Base-by-base conservation (phyloP, 2,113 vertebrate genomes). In the Alethe castanea region DNA sequence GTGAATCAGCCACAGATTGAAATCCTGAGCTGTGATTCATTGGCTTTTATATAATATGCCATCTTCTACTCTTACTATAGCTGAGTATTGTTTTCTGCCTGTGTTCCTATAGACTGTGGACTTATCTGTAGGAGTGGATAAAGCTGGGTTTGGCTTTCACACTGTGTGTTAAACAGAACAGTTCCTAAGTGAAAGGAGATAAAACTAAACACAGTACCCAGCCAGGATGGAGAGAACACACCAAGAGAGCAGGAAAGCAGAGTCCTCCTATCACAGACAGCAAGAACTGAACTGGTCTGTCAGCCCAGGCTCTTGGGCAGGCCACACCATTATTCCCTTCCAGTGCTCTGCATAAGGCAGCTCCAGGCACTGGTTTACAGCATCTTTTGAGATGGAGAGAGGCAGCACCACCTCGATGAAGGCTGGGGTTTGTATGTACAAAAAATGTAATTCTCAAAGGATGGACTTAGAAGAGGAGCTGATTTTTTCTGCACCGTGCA, bases 21-120 rank as follows among this genome's bases (percentile, higher is more conserved):
- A 96, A 96, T 84, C 72, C 87, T 40, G 79, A 92, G 84, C 86
- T 78, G 84, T 93, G 91, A 96, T 86, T 95, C 93, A 92, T 95
- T 86, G 90, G 60, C 35, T 92, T 86, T 80, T 85, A 72, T 70
- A 94, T 78, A 91, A 92, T 76, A 38, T 60, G 72, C 93, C 92
- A 76, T 54, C 44, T 33, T 82, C 90, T 88, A 42, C 86, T 56
- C 83, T 73, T 47, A 67, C 92, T 69, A 44, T 29, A 67, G 73
- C 73, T 86, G 9, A 14, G 78, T 26, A 61, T 74, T 74, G 88
- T 87, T 85, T 95, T 50, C 73, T 57, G 42, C 38, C 11, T 59
- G 57, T 54, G 22, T 67, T 92, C 79, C 88, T 71, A 8, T 8
- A 31, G 31, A 40, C 47, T 31, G 8, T 5, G 12, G 79, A 66